A percentile compares a stretch with the other conserved stretches of the same genome.
These are phyloP conservation scores for Tanytarsus gracilentus DNA, from an alignment of 2,888 invertebrate genomes.

Conservation along the genomic window DNA sequence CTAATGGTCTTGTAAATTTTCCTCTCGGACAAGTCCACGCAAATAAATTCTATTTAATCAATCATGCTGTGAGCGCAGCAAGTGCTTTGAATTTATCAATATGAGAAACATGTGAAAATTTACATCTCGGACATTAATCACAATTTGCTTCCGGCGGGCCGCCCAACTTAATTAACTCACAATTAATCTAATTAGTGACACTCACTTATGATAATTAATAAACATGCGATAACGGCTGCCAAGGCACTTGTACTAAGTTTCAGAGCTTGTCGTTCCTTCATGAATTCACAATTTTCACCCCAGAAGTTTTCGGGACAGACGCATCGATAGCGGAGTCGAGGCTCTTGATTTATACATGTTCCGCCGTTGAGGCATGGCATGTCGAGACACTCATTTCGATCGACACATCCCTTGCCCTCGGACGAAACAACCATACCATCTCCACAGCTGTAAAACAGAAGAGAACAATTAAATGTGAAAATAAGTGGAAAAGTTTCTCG, in stretches of 20 bases:
- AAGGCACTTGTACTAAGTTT: slow-evolving; percentile 71
- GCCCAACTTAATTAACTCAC: background rate
- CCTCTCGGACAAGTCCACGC: too few relatives aligned
- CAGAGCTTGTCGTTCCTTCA: slow-evolving; percentile 63
- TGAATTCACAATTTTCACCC: slow-evolving; percentile 63
- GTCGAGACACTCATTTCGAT: slow-evolving; percentile 64
- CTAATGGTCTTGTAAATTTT: too few relatives aligned
- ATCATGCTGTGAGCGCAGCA: too few relatives aligned
- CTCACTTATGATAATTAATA: slow-evolving; percentile 70
- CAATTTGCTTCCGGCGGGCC: too few relatives aligned
- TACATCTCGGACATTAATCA: too few relatives aligned
- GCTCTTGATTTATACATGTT: slow-evolving; percentile 60
- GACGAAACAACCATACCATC: slow-evolving; percentile 60
- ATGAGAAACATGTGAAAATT: too few relatives aligned
- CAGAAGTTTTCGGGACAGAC: slow-evolving; percentile 60
- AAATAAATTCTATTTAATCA: too few relatives aligned
- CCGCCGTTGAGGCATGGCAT: slow-evolving; percentile 64
- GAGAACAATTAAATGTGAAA: background rate
- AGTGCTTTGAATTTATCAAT: too few relatives aligned
- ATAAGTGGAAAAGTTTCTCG: background rate
- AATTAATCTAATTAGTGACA: slow-evolving; percentile 33
- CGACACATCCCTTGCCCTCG: slow-evolving; percentile 61
- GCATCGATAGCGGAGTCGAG: slow-evolving; percentile 57
- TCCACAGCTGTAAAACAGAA: slow-evolving; percentile 49
- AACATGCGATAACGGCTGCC: slow-evolving; percentile 69